Conservation (phyloP, 2,797 vertebrate genomes). For the Phrynocephalus forsythii region DNA sequence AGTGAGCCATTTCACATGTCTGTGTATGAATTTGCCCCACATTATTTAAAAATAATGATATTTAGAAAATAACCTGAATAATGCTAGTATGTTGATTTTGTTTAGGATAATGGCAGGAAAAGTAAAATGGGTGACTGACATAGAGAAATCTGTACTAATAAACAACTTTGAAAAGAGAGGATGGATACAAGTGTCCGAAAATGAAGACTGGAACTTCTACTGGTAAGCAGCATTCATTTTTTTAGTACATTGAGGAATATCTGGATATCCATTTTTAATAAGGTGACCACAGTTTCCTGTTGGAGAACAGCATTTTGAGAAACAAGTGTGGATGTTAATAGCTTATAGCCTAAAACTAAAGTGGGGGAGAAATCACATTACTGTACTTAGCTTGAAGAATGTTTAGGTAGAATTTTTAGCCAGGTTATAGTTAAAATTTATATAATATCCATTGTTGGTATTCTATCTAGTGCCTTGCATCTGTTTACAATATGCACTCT, state of each 20-base stretch:
- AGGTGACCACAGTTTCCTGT: background rate
- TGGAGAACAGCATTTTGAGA: background rate
- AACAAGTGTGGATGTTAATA: background rate
- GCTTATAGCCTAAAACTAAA: too few species aligned
- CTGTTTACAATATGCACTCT: too few species aligned
- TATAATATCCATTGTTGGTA: too few species aligned
- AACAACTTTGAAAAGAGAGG: conserved; percentile 99
- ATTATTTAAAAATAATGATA: background rate
- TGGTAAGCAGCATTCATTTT: conserved; percentile 78
- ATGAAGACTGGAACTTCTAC: conserved; percentile 98
- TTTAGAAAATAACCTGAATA: background rate
- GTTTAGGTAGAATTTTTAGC: too few species aligned
- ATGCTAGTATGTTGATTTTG: background rate
- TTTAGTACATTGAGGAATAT: background rate
- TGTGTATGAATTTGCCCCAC: background rate
- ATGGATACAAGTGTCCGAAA: conserved; percentile 93
- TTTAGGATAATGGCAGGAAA: conserved; percentile 89
- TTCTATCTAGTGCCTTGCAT: too few species aligned
- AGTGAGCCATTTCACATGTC: background rate
- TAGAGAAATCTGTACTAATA: conserved; percentile 97
- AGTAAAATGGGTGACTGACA: conserved; percentile 98
- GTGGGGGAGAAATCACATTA: too few species aligned
- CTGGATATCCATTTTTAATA: background rate
- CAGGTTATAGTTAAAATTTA: too few species aligned
- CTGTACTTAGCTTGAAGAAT: too few species aligned